Base-by-base conservation (phyloP, 1,140 invertebrate genomes). In the Aporrectodea caliginosa region DNA sequence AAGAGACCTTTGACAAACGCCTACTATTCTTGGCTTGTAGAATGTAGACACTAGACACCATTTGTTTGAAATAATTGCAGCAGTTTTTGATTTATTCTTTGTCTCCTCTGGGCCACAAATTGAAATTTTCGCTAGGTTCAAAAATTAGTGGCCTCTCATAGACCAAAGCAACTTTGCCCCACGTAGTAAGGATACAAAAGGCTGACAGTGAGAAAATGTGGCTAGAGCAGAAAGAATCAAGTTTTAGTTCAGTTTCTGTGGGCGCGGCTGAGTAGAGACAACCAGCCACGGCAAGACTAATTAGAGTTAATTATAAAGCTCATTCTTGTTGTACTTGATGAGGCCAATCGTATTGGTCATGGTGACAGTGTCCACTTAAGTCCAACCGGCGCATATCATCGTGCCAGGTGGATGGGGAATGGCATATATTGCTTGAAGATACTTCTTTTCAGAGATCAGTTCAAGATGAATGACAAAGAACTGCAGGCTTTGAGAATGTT, bases 391-490 rank as follows among this genome's bases (percentile, higher is more conserved):
- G 43, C 43, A 58, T 58, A 58, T 58, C 43, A 58, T 22, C 43
- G 22, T 58, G 43, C 43, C 43, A 58, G 22, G 43, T 58, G 43
- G 43, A 58, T 58, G 43, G 22, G 6, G 22, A 58, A 12, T 12
- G 43, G 43, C 6, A 58, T 58, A 12, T 58, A 58, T 22, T 58
- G 43, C 43, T 58, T 58, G 43, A 58, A 58, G 43, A 58, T 58
- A 58, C 6, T 58, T 22, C 43, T 58, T 58, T 58, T 58, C 43
- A 58, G 22, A 58, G 43, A 58, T 6, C 43, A 58, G 6, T 58
- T 58, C 43, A 58, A 58, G 43, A 58, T 58, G 43, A 58, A 58
- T 58, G 43, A 58, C 43, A 58, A 58, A 58, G 43, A 58, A 58
- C 43, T 58, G 6, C 43, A 58, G 22, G 43, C 43, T 12, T 12